Evolutionary conservation across 2,888 invertebrate genomes (phyloP).

Genomic region (Ichneumoninae sp.): DNA sequence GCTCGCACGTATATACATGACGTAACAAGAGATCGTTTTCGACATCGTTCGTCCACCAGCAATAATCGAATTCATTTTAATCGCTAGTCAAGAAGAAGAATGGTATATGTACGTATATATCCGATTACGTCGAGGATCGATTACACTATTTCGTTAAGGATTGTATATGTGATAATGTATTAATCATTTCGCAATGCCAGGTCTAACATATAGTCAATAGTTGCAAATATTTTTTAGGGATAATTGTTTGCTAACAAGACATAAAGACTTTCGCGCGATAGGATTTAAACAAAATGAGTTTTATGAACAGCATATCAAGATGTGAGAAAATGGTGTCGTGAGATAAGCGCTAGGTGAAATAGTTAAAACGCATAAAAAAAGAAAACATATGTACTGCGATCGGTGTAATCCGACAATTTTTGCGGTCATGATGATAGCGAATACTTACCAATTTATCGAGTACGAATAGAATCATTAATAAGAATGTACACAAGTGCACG

Average conservation of each 20-base stretch:
- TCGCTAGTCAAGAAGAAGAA: slow-evolving; percentile 43
- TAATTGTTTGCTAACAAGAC: slow-evolving; percentile 73
- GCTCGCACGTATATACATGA: slow-evolving; percentile 21
- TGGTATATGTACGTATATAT: slow-evolving; percentile 10
- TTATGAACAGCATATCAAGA: slow-evolving; percentile 55
- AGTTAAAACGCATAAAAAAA: slow-evolving; percentile 14
- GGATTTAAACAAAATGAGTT: slow-evolving; percentile 31
- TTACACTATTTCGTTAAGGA: slow-evolving; percentile 64
- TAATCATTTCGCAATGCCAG: slow-evolving; percentile 69
- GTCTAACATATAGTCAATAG: slow-evolving; percentile 72
- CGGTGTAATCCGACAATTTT: slow-evolving; percentile 3
- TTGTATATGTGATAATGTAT: slow-evolving; percentile 64
- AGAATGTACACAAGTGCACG: slow-evolving; percentile 65
- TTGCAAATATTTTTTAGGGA: slow-evolving; percentile 72
- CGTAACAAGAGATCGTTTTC: slow-evolving; percentile 66
- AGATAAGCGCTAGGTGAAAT: slow-evolving; percentile 23
- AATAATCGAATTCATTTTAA: slow-evolving; percentile 69
- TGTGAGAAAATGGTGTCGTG: slow-evolving; percentile 28
- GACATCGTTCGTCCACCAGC: slow-evolving; percentile 69
- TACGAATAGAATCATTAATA: slow-evolving; percentile 54
- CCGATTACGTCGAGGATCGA: slow-evolving; percentile 38
- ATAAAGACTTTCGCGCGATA: slow-evolving; percentile 33
- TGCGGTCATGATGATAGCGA: slow-evolving; percentile 34
- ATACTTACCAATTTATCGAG: slow-evolving; percentile 43
- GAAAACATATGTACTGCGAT: slow-evolving; percentile 13